These are phyloP conservation scores for Pseudolaguvia tuberculata DNA, from an alignment of 2,113 vertebrate genomes.

Conservation along the genomic window DNA sequence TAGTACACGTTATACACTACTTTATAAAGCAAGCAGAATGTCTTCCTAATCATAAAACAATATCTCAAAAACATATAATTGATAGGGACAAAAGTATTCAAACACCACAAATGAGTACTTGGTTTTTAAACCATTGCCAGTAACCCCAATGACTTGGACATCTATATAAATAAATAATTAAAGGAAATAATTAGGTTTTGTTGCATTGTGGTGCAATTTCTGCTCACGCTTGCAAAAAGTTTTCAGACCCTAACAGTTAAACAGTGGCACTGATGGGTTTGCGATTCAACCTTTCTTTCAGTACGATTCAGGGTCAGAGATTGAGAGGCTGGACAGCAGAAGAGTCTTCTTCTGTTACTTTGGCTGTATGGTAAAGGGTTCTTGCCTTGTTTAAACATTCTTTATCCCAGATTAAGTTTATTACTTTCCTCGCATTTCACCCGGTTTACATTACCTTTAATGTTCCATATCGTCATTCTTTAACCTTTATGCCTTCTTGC, in stretches of 20 bases:
- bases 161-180: background rate
- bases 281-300: background rate
- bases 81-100: background rate
- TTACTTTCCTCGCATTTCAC: background rate
- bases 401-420: background rate
- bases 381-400: background rate
- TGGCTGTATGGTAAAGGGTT: background rate
- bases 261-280: background rate
- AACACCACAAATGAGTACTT: conserved; percentile 4
- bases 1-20: background rate
- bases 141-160: background rate
- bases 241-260: background rate
- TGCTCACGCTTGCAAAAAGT: background rate
- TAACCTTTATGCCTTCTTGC: background rate
- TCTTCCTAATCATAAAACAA: background rate
- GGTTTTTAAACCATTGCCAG: background rate
- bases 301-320: background rate
- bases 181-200: background rate
- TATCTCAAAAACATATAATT: background rate
- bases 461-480: background rate
- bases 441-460: background rate
- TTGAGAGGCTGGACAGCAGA: background rate
- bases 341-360: background rate
- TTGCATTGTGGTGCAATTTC: background rate
- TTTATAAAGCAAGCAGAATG: background rate